A percentile compares a stretch with the other conserved stretches of the same genome.
Conservation (phyloP, 2,888 invertebrate genomes). For the Diploptera punctata region DNA sequence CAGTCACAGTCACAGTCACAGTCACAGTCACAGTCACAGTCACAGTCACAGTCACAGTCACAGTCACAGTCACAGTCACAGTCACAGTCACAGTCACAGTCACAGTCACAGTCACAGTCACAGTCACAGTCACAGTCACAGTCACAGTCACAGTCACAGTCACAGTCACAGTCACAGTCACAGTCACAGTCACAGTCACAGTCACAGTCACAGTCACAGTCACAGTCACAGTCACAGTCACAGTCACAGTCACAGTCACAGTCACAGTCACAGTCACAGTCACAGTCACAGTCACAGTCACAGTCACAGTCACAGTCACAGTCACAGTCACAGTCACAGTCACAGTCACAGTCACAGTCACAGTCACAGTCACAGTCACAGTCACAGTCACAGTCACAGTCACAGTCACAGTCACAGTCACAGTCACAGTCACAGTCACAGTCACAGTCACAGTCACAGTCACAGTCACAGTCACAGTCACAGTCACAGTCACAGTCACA, state of each 20-base stretch:
- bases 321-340: conserved; percentile 22
- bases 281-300: background rate
- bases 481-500: background rate
- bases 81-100: conserved; percentile 23
- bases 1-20: conserved; percentile 23
- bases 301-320: conserved; percentile 3
- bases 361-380: conserved; percentile 2
- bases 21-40: conserved; percentile 13
- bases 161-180: background rate
- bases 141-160: conserved; percentile 22
- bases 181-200: conserved; percentile 2
- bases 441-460: background rate
- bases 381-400: background rate
- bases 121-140: conserved; percentile 21
- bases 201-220: background rate
- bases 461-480: background rate
- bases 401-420: background rate
- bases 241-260: background rate
- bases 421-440: background rate
- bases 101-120: conserved; percentile 11
- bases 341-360: conserved; percentile 22
- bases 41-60: background rate
- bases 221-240: background rate
- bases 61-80: background rate
- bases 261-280: conserved; percentile 11